These are phyloP conservation scores for Onychomys torridus DNA, from an alignment of 2,797 vertebrate species.

Conservation along the genomic window DNA sequence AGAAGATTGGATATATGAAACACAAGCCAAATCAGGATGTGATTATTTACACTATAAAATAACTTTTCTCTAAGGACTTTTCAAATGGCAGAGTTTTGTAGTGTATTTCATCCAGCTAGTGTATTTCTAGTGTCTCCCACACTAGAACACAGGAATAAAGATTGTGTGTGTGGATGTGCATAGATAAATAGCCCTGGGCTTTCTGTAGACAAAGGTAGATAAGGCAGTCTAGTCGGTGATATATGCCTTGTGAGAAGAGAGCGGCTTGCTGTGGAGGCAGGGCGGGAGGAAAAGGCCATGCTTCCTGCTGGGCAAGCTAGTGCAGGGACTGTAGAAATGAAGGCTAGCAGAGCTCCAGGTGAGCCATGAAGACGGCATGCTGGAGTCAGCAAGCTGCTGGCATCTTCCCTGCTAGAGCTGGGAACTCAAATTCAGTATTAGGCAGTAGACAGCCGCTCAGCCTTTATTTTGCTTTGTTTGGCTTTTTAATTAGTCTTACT, in stretches of 20 bases:
- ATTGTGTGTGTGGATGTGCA: background rate
- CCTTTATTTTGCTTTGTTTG: slow-evolving; percentile 15
- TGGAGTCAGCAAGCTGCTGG: slow-evolving; percentile 14
- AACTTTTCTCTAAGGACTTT: slow-evolving; percentile 20
- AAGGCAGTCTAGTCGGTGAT: slow-evolving; percentile 7
- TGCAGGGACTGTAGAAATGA: background rate
- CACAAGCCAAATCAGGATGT: background rate
- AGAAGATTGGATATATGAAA: background rate
- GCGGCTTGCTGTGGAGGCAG: background rate
- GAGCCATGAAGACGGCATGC: slow-evolving; percentile 48
- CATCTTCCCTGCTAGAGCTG: background rate
- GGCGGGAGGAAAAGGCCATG: background rate
- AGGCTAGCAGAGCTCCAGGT: slow-evolving; percentile 38
- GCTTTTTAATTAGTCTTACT: slow-evolving; percentile 45
- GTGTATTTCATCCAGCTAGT: slow-evolving; percentile 36
- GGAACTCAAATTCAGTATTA: slow-evolving; percentile 6
- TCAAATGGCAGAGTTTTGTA: background rate
- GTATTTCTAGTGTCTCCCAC: background rate
- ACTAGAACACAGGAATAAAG: background rate
- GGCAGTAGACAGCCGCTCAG: background rate
- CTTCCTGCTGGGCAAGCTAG: slow-evolving; percentile 38
- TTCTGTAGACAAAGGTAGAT: slow-evolving; percentile 8
- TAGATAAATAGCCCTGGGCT: slow-evolving; percentile 10
- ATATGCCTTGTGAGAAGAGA: slow-evolving; percentile 33
- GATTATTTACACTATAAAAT: slow-evolving; percentile 54